Conservation (phyloP, 2,888 invertebrate genomes). For the Drosophila paracracens region DNA sequence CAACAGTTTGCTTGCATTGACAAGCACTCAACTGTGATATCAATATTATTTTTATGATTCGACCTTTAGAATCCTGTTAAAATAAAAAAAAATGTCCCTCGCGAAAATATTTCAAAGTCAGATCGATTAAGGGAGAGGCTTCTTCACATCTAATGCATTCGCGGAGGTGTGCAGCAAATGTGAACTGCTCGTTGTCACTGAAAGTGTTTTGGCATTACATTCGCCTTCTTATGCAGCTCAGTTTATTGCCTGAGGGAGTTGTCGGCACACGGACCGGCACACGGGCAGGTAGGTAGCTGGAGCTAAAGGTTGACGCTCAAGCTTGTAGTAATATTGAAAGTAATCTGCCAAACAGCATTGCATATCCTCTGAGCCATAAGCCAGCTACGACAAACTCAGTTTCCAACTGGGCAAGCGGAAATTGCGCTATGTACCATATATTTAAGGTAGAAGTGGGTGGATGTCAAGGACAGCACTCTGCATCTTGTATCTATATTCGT, state of each 20-base stretch:
- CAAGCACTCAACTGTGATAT: slow-evolving; percentile 17
- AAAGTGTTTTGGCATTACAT: slow-evolving; percentile 9
- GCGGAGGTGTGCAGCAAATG: slow-evolving; percentile 15
- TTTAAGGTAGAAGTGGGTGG: neutral
- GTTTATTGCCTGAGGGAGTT: slow-evolving; percentile 17
- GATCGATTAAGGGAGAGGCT: slow-evolving; percentile 12
- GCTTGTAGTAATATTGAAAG: slow-evolving; percentile 12
- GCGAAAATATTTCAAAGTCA: slow-evolving; percentile 7
- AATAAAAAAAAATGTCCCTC: slow-evolving; percentile 10
- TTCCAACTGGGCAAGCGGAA: slow-evolving; percentile 37
- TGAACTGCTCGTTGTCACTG: slow-evolving; percentile 4
- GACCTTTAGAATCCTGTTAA: slow-evolving; percentile 15
- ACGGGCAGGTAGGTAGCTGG: neutral
- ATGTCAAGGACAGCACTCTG: neutral
- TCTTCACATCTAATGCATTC: slow-evolving; percentile 24
- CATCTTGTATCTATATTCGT: neutral
- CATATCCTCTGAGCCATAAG: slow-evolving; percentile 32
- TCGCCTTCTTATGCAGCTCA: neutral
- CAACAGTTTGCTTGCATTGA: neutral
- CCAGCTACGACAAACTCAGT: slow-evolving; percentile 6
- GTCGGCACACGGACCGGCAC: neutral
- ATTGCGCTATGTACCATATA: slow-evolving; percentile 32
- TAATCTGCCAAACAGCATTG: slow-evolving; percentile 15
- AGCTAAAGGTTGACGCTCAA: slow-evolving; percentile 17
- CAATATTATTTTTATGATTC: slow-evolving; percentile 14